Base-by-base conservation (phyloP, 2,113 vertebrate genomes). In the Ammodytes marinus region DNA sequence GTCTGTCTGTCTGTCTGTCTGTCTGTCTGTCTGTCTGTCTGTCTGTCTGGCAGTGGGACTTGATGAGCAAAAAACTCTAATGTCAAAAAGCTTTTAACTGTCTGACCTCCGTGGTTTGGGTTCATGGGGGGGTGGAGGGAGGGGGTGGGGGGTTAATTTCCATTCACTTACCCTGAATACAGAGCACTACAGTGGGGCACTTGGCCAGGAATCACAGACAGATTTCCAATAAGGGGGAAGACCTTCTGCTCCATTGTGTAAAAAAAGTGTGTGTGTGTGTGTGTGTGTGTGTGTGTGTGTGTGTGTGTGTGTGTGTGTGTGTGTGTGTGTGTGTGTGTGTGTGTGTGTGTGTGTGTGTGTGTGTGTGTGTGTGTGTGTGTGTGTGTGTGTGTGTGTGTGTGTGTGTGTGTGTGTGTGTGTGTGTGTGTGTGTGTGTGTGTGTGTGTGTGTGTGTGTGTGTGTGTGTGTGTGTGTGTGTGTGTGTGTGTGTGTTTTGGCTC, bases 71-170 rank as follows among this genome's bases (percentile, higher is more conserved):
- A 27, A 27, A 27, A 10, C 67, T 64, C 43, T 89, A 88, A 88
- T 85, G 86, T 82, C 70, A 69, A 60, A 88, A 91, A 88, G 84
- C 86, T 90, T 89, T 86, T 90, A 88, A 80, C 78, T 45, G 69
- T 27, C 58, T 72, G 80, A 86, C 83, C 86, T 77, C 52, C 55
- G 27, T 27, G 27, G 27, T 27, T 27, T 27, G 27, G 27, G 27
- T 27, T 27, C 1, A 27, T 1, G 27, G 27, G 27, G 27, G 27
- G 27, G 27, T 1, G 27, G 27, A 27, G 27, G 27, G 27, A 27
- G 27, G 27, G 27, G 27, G 27, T 40, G 6, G 59, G 14, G 15
- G 67, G 37, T 65, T 61, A 50, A n/a, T 75, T 82, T 71, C 58
- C 73, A 89, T 91, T 83, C 74, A 55, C 70, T 57, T 77, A 57